Conservation (phyloP, 2,888 invertebrate genomes). For the Tetragonula carbonaria region DNA sequence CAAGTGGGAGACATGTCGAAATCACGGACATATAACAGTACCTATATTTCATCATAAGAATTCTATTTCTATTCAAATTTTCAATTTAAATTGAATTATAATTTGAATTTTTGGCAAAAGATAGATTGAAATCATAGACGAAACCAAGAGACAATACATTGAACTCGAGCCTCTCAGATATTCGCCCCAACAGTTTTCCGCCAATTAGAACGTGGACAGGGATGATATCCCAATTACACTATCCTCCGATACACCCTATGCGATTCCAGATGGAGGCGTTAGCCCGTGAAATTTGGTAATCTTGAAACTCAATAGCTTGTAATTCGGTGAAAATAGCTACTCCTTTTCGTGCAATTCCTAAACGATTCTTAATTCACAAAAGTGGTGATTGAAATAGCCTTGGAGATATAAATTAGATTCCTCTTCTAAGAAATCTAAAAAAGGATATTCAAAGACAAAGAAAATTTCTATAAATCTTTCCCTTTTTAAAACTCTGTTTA, state of each 20-base stretch:
- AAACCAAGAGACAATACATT: background rate
- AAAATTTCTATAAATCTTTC: background rate
- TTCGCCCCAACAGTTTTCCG: slow-evolving; percentile 73
- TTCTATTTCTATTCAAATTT: background rate
- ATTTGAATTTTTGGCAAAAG: background rate
- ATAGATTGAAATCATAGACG: background rate
- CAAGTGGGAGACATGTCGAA: slow-evolving; percentile 65
- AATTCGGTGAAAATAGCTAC: slow-evolving; percentile 46
- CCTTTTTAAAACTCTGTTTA: background rate
- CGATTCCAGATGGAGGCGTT: slow-evolving; percentile 75
- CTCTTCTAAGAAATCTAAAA: background rate
- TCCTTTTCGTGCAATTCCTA: slow-evolving; percentile 26
- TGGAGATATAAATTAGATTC: background rate
- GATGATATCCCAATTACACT: slow-evolving; percentile 73
- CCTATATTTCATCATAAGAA: background rate
- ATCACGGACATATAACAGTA: background rate
- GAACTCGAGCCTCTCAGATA: background rate
- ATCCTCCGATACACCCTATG: slow-evolving; percentile 53
- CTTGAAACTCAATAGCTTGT: slow-evolving; percentile 67
- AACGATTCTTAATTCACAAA: slow-evolving; percentile 25
- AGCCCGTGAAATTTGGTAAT: slow-evolving; percentile 77
- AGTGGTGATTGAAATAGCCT: background rate
- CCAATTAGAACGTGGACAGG: slow-evolving; percentile 72
- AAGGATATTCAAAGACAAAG: background rate
- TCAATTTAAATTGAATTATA: background rate